A percentile compares a stretch with the other conserved stretches of the same genome.
These are phyloP conservation scores for Dryocosmus kuriphilus DNA, from an alignment of 2,888 invertebrate genomes.

Conservation along the genomic window DNA sequence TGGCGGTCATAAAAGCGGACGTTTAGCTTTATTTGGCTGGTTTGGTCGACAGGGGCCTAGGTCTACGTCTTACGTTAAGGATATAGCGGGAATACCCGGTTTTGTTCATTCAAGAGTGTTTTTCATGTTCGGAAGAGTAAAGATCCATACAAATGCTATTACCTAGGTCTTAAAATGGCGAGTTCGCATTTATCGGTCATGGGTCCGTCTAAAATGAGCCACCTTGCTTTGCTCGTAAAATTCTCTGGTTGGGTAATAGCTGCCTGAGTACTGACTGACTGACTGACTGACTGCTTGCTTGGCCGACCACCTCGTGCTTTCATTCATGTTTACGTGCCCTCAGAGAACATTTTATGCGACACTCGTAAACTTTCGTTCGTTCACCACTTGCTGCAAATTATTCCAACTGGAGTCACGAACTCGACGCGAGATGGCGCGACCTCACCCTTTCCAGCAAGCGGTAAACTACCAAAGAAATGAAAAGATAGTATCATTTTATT, in stretches of 20 bases:
- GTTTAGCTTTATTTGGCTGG: conserved; percentile 73
- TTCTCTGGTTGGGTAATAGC: conserved; percentile 55
- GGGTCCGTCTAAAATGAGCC: conserved; percentile 25
- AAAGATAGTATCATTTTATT: not conserved
- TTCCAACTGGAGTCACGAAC: conserved; percentile 40
- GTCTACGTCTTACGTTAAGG: conserved; percentile 54
- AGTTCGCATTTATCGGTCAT: conserved; percentile 38
- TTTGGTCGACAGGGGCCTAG: conserved; percentile 53
- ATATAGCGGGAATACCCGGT: conserved; percentile 47
- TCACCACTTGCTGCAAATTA: conserved; percentile 41
- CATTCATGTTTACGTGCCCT: conserved; percentile 61
- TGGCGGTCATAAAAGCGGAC: conserved; percentile 74
- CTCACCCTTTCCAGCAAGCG: conserved; percentile 41
- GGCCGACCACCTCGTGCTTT: conserved; percentile 47
- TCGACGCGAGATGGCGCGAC: conserved; percentile 57
- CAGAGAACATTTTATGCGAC: conserved; percentile 62
- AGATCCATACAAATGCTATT: conserved; percentile 40
- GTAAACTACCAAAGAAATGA: not conserved
- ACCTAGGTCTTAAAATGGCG: conserved; percentile 44
- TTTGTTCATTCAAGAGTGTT: conserved; percentile 51
- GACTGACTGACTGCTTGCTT: conserved; percentile 49
- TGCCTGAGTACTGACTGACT: conserved; percentile 48
- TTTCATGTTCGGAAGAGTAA: conserved; percentile 41
- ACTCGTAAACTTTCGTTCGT: conserved; percentile 59
- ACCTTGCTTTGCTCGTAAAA: conserved; percentile 59